Conservation (phyloP, 2,113 vertebrate genomes). For the Chloropsis cyanopogon region DNA sequence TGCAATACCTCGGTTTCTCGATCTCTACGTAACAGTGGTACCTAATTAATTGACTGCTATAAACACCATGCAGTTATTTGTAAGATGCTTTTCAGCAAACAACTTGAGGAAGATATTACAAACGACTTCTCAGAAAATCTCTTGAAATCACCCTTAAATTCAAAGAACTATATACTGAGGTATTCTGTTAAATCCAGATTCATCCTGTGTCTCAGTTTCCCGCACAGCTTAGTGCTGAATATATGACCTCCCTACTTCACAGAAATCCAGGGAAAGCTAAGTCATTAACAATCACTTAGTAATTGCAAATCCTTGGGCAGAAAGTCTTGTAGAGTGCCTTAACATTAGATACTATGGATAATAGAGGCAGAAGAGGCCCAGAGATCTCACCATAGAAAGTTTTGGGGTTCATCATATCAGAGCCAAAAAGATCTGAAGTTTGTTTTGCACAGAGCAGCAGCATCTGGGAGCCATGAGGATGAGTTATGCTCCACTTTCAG, state of each 20-base stretch:
- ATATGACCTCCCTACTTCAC: not conserved
- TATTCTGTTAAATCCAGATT: not conserved
- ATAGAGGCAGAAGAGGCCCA: not conserved
- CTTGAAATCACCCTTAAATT: not conserved
- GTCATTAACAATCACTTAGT: not conserved
- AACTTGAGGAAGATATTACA: not conserved
- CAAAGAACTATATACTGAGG: not conserved
- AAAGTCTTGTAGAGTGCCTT: not conserved
- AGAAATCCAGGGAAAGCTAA: not conserved
- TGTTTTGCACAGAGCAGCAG: not conserved
- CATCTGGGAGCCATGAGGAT: not conserved
- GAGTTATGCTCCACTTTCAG: not conserved
- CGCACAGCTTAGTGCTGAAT: not conserved
- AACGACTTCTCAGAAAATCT: not conserved
- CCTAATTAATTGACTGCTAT: not conserved
- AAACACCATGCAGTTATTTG: not conserved
- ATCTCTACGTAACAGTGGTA: accelerated
- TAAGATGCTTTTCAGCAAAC: not conserved
- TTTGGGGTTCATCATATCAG: not conserved
- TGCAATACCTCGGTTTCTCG: not conserved
- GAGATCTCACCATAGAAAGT: not conserved
- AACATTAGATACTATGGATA: not conserved
- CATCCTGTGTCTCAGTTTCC: not conserved
- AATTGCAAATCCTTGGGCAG: not conserved
- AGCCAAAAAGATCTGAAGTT: not conserved